These are phyloP conservation scores for Caenorhabditis angaria DNA, from an alignment of 2,888 invertebrate genomes.

Conservation along the genomic window DNA sequence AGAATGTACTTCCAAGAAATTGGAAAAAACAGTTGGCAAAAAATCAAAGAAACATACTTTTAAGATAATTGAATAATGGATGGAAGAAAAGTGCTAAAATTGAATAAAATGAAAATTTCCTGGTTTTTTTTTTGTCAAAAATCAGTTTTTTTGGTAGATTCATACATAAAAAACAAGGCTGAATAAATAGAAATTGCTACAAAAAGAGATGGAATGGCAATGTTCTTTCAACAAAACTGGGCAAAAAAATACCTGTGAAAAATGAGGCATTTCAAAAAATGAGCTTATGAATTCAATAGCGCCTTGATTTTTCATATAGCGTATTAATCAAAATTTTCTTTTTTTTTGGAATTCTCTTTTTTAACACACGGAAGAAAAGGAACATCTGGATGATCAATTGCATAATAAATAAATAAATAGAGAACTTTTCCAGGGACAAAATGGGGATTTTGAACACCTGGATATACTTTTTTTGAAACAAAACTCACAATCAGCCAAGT, in stretches of 20 bases:
- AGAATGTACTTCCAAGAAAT: background rate
- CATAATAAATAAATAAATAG: too few relatives aligned
- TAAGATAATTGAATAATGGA: background rate
- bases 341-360: background rate
- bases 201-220: too few relatives aligned
- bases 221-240: slow-evolving; percentile 19
- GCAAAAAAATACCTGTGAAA: background rate
- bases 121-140: too few relatives aligned
- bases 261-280: background rate
- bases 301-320: slow-evolving; percentile 12
- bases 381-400: background rate
- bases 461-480: too few relatives aligned
- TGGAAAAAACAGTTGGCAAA: too few relatives aligned
- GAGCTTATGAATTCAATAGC: slow-evolving; percentile 2
- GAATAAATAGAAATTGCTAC: too few relatives aligned
- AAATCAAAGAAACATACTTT: background rate
- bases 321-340: slow-evolving; percentile 29
- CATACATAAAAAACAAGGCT: too few relatives aligned
- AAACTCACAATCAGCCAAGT: too few relatives aligned
- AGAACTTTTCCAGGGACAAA: too few relatives aligned
- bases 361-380: background rate
- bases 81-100: background rate
- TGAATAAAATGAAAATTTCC: background rate
- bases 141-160: too few relatives aligned
- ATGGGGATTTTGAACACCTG: too few relatives aligned